These are phyloP conservation scores for Steinernema hermaphroditum DNA, from an alignment of 2,888 invertebrate species.

Conservation along the genomic window DNA sequence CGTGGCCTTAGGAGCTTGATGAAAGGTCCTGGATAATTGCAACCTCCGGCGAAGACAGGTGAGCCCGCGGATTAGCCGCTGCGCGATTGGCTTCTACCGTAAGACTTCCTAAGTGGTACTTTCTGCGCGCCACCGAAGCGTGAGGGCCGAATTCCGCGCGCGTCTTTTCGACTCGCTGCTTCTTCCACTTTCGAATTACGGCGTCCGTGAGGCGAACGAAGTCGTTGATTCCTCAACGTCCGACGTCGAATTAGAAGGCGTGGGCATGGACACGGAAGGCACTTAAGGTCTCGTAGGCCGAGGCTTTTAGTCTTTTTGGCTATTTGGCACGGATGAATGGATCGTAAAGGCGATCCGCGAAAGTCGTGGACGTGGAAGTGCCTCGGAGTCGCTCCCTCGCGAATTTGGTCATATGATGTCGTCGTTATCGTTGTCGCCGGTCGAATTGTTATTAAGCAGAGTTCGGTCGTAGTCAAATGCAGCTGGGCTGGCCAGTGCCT, in stretches of 20 bases:
- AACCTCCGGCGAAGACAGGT: background rate
- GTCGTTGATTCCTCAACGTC: too few relatives aligned
- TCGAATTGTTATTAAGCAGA: background rate
- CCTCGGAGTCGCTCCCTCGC: background rate
- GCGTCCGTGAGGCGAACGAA: background rate
- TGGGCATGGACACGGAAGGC: slow-evolving; percentile 4
- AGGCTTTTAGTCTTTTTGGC: slow-evolving; percentile 3
- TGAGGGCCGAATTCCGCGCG: background rate
- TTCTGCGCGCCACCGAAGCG: too few relatives aligned
- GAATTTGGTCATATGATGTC: background rate
- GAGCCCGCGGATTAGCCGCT: background rate
- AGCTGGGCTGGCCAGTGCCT: slow-evolving; percentile 11
- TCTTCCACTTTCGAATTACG: background rate
- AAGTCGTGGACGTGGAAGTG: background rate
- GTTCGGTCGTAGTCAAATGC: slow-evolving; percentile 23
- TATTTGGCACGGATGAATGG: background rate
- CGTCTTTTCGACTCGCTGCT: slow-evolving; percentile 1
- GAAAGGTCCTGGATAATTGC: background rate
- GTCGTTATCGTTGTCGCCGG: too few relatives aligned
- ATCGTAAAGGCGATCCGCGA: background rate
- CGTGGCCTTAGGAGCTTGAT: background rate
- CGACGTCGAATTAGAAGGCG: background rate
- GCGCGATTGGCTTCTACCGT: too few relatives aligned
- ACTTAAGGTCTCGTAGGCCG: slow-evolving; percentile 16
- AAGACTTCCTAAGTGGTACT: too few relatives aligned